These are phyloP conservation scores for Gandaritis pyraliata DNA, from an alignment of 2,888 invertebrate species.

Conservation along the genomic window DNA sequence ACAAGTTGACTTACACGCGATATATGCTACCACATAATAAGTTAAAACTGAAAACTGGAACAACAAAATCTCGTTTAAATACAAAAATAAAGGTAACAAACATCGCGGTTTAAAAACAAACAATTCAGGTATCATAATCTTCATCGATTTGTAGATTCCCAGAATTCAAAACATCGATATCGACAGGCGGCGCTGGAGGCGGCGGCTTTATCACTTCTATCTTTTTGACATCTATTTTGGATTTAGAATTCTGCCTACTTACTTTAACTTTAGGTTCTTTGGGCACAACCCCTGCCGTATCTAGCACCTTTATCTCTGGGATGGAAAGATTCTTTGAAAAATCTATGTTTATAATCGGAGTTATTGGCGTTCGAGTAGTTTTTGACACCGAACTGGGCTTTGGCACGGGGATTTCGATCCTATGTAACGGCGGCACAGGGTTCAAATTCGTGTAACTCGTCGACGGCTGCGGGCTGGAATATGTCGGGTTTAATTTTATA, in stretches of 20 bases:
- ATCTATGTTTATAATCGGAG: constrained; percentile 76
- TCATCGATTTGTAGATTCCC: constrained; percentile 79
- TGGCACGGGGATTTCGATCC: constrained; percentile 58
- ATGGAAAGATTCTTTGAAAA: constrained; percentile 68
- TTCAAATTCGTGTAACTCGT: constrained; percentile 63
- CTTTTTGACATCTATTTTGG: constrained; percentile 61
- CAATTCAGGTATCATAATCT: constrained; percentile 82
- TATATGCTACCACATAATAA: constrained; percentile 51
- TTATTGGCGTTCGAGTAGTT: constrained; percentile 55
- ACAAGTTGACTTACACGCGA: constrained; percentile 58
- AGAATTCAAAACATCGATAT: constrained; percentile 71
- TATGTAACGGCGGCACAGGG: constrained; percentile 53
- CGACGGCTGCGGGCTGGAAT: constrained; percentile 72
- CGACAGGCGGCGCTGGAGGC: constrained; percentile 49
- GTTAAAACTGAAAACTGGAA: constrained; percentile 36
- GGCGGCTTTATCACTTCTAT: constrained; percentile 52
- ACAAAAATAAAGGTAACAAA: constrained; percentile 46
- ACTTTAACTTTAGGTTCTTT: constrained; percentile 53
- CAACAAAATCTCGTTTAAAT: constrained; percentile 47
- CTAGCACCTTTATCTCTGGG: constrained; percentile 75
- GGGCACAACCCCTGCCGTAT: constrained; percentile 52
- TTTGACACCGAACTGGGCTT: constrained; percentile 41
- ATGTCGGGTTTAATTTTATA: constrained; percentile 71
- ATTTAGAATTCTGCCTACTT: constrained; percentile 66
- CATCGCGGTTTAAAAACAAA: constrained; percentile 53